These are phyloP conservation scores for Micoletzkya japonica DNA, from an alignment of 2,888 invertebrate species.

Conservation along the genomic window DNA sequence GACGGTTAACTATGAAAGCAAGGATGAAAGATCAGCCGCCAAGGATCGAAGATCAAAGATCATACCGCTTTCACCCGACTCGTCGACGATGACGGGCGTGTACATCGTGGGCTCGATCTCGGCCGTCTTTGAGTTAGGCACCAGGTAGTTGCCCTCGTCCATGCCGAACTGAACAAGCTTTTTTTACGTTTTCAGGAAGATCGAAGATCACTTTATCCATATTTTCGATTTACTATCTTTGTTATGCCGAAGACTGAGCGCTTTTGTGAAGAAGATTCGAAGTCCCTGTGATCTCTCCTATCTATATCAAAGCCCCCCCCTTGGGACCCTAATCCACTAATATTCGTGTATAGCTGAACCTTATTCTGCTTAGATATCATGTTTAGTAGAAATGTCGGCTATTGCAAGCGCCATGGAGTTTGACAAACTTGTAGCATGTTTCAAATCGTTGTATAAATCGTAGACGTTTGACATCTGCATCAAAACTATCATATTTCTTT, in stretches of 20 bases:
- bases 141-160: slow-evolving; percentile 25
- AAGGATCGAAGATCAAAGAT: not conserved
- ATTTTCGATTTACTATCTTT: too few relatives aligned
- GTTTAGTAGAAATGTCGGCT: too few relatives aligned
- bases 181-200: not conserved
- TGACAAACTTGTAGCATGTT: too few relatives aligned
- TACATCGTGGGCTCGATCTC: slow-evolving; percentile 35
- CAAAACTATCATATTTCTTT: too few relatives aligned
- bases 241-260: not conserved
- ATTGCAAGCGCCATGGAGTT: too few relatives aligned
- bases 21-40: too few relatives aligned
- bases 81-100: slow-evolving; percentile 44
- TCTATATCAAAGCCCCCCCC: not conserved
- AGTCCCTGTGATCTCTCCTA: not conserved
- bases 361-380: too few relatives aligned
- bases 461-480: too few relatives aligned
- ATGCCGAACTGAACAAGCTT: slow-evolving; percentile 16
- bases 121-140: slow-evolving; percentile 19
- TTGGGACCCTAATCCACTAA: not conserved
- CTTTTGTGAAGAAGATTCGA: not conserved
- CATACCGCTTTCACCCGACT: slow-evolving; percentile 38
- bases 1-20: too few relatives aligned
- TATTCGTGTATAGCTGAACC: too few relatives aligned
- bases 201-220: not conserved
- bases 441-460: too few relatives aligned